A percentile compares a stretch with the other conserved stretches of the same genome.
Conservation (phyloP, 1,140 invertebrate genomes). For the Achatina immaculata region DNA sequence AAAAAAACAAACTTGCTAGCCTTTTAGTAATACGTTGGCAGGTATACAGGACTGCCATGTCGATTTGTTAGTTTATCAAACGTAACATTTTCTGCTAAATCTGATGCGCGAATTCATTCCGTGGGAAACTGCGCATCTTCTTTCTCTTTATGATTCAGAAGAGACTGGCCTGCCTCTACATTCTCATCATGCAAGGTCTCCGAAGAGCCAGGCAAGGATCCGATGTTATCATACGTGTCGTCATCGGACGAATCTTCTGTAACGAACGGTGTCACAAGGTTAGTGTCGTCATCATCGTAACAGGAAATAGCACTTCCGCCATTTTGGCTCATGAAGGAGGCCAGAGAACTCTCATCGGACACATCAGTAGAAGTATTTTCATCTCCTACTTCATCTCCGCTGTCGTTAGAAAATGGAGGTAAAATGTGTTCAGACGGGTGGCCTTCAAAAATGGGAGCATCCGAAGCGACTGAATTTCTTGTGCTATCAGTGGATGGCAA, state of each 20-base stretch:
- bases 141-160: not conserved
- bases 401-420: not conserved
- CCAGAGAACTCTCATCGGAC: not conserved
- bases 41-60: no score
- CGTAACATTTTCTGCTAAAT: no score
- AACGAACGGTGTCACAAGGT: constrained; percentile 10
- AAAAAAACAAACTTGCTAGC: no score
- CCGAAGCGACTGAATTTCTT: not conserved
- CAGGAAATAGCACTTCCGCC: not conserved
- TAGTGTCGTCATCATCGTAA: not conserved
- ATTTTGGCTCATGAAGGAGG: not conserved
- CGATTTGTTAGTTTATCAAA: no score
- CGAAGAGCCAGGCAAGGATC: not conserved
- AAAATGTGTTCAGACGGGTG: not conserved
- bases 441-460: not conserved
- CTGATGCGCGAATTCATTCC: no score
- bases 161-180: not conserved
- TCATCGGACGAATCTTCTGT: not conserved
- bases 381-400: not conserved
- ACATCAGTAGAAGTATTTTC: not conserved
- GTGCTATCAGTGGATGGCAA: not conserved
- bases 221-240: not conserved
- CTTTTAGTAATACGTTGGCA: no score
- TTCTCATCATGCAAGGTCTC: constrained; percentile 1
- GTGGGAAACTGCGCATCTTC: no score